Evolutionary conservation across 2,888 invertebrate genomes (phyloP), one percentile per base, ranked within the genome.

Genomic region (Perdita meconis): DNA sequence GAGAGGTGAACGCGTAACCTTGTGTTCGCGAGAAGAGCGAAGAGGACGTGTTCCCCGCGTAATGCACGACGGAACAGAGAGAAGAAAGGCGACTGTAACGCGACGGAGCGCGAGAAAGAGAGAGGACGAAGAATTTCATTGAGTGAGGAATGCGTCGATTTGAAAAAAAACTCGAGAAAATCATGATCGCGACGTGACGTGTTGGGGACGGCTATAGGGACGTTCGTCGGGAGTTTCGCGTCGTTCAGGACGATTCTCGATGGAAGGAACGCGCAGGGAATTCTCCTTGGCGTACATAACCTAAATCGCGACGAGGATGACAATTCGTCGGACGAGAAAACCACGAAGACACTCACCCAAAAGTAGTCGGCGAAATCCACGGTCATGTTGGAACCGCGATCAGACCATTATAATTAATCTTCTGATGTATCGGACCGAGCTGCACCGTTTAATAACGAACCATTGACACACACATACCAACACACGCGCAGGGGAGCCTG

Each of bases 361-460:
- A 94, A 94, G 91, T 94, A 93, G 89, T 94, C 94, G 89, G 93
- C 93, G 91, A 94, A 94, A 89, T 94, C 94, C 86, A 94, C 94
- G 88, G 94, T 94, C 94, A 94, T 94, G 90, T 87, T 93, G 91
- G 47, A 88, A 85, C 85, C 83, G 84, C 81, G 82, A 89, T 90
- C 90, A 90, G 88, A 90, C 83, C 90, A 90, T 90, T 82, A 86
- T 90, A 88, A 83, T 81, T 80, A 65, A 64, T 56, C 57, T 60
- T 61, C 38, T 60, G 64, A 47, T 69, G 50, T 77, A 73, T 72
- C 80, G 64, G 75, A 40, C 60, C 40, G 51, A 69, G 60, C 57
- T 51, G 77, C 77, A 72, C 85, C 65, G 72, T 78, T 47, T 67
- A 69, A 61, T 64, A 42, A 75, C 64, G 65, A 71, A 60, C 50